Percentiles rank a stretch among this genome's conserved stretches.
Conservation (phyloP, 2,888 invertebrate species). For the Dynastes hyllus region DNA sequence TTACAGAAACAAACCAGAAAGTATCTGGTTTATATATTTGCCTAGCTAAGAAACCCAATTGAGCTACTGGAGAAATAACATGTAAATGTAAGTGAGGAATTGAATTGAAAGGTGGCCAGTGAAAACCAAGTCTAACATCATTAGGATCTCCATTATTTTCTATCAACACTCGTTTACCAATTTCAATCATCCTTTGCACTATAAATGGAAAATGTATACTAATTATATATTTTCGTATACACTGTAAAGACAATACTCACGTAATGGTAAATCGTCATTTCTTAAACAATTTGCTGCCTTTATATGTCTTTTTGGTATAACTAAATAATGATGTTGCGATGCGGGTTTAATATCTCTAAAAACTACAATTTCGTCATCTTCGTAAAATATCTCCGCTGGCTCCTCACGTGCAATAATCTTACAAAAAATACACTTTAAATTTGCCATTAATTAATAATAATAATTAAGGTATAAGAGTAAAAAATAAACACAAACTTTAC, state of each 20-base stretch:
- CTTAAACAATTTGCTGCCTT: slow-evolving; percentile 81
- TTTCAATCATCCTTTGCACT: slow-evolving; percentile 81
- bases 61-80: slow-evolving; percentile 84
- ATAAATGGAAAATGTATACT: slow-evolving; percentile 57
- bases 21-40: slow-evolving; percentile 82
- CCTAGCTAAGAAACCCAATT: slow-evolving; percentile 80
- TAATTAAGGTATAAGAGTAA: neutral
- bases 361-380: slow-evolving; percentile 84
- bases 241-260: slow-evolving; percentile 73
- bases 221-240: slow-evolving; percentile 2
- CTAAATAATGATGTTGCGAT: slow-evolving; percentile 84
- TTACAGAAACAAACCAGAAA: slow-evolving; percentile 89
- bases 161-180: slow-evolving; percentile 73
- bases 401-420: slow-evolving; percentile 79
- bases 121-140: slow-evolving; percentile 82
- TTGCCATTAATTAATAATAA: slow-evolving; percentile 25
- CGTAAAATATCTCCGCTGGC: slow-evolving; percentile 77
- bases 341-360: slow-evolving; percentile 91
- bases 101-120: slow-evolving; percentile 92
- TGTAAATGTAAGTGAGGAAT: slow-evolving; percentile 90
- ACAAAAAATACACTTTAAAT: slow-evolving; percentile 80
- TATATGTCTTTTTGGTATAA: slow-evolving; percentile 86
- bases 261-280: slow-evolving; percentile 78
- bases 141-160: slow-evolving; percentile 71
- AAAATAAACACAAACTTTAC: neutral